A percentile compares a stretch with the other conserved stretches of the same genome.
These are phyloP conservation scores for Catostomus latipinnis DNA, from an alignment of 2,797 vertebrate genomes.

Conservation along the genomic window DNA sequence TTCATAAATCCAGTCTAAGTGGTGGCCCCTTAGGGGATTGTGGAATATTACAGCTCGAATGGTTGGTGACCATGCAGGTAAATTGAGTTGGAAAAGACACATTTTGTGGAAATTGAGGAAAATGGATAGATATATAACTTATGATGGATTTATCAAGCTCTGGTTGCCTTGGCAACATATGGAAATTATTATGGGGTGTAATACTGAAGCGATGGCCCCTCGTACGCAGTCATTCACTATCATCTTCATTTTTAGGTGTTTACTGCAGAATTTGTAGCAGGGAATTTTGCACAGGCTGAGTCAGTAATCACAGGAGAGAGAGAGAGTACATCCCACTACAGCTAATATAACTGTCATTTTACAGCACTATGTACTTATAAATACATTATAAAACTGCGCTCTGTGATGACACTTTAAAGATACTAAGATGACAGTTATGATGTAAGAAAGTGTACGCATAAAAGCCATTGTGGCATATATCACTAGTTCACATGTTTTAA, in stretches of 20 bases:
- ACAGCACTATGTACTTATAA: conserved; percentile 6
- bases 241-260: not conserved
- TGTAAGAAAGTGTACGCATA: not conserved
- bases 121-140: conserved; percentile 47
- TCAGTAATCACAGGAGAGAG: conserved; percentile 6
- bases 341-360: conserved; percentile 5
- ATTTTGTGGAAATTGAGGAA: conserved; percentile 48
- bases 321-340: not conserved
- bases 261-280: not conserved
- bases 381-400: not conserved
- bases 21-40: conserved; percentile 31
- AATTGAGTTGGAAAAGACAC: conserved; percentile 53
- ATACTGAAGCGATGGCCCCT: not conserved
- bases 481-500: not conserved
- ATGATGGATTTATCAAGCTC: conserved; percentile 31
- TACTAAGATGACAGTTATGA: conserved; percentile 6
- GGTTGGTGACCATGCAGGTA: conserved; percentile 44
- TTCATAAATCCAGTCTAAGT: conserved; percentile 39
- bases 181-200: conserved; percentile 37
- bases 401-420: conserved; percentile 2
- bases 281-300: conserved; percentile 7
- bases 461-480: not conserved
- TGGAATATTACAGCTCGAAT: conserved; percentile 43
- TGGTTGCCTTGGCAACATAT: conserved; percentile 32
- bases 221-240: not conserved